A percentile compares a stretch with the other conserved stretches of the same genome.
Conservation (phyloP, 2,888 invertebrate species). For the Timandra comae region DNA sequence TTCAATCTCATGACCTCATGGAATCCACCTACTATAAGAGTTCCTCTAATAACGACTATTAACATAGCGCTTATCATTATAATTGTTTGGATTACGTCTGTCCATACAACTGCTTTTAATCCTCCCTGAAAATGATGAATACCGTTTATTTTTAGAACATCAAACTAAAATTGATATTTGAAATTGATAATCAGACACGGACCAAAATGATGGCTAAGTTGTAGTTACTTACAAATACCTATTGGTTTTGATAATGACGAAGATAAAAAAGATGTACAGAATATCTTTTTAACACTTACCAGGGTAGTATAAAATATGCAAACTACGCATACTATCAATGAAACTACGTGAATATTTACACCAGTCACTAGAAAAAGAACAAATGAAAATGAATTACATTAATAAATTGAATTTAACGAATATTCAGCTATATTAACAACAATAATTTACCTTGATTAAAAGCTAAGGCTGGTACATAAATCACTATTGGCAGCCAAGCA, state of each 20-base stretch:
- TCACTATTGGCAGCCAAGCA: slow-evolving; percentile 83
- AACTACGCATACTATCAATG: slow-evolving; percentile 83
- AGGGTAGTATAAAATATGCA: slow-evolving; percentile 89
- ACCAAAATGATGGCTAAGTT: background rate
- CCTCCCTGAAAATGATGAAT: slow-evolving; percentile 71
- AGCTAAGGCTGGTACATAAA: slow-evolving; percentile 84
- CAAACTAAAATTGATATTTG: background rate
- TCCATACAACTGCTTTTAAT: slow-evolving; percentile 83
- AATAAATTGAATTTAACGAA: background rate
- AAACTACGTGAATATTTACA: slow-evolving; percentile 83
- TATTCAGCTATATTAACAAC: background rate
- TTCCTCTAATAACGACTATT: slow-evolving; percentile 79
- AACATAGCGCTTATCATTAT: slow-evolving; percentile 83
- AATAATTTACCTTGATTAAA: slow-evolving; percentile 79
- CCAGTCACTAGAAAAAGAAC: slow-evolving; percentile 80
- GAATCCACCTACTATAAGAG: slow-evolving; percentile 79
- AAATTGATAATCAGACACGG: background rate
- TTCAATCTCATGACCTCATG: slow-evolving; percentile 75
- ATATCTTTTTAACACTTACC: slow-evolving; percentile 74
- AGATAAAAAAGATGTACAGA: too few relatives aligned
- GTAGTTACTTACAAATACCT: background rate
- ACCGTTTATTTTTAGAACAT: background rate
- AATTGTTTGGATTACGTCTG: slow-evolving; percentile 82
- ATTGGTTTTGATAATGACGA: too few relatives aligned
- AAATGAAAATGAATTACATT: background rate